Conservation (phyloP, 1,140 invertebrate species). For the Drosophila nebulosa region DNA sequence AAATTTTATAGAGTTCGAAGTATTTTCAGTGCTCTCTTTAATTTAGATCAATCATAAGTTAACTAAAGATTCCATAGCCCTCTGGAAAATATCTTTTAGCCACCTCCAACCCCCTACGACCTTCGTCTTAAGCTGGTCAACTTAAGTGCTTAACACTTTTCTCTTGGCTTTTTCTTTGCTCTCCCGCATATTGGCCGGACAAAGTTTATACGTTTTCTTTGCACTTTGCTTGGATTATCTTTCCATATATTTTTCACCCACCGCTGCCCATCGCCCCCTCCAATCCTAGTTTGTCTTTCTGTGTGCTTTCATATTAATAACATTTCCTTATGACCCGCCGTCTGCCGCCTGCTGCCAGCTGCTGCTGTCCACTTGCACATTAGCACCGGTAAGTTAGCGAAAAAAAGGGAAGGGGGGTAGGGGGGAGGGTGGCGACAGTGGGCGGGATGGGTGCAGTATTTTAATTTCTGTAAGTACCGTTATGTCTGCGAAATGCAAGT, state of each 20-base stretch:
- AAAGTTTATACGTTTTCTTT: constrained; percentile 1
- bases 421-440: neutral
- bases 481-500: neutral
- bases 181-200: neutral
- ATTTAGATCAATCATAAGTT: neutral
- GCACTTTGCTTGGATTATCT: constrained; percentile 21
- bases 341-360: neutral
- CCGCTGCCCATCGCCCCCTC: too few relatives aligned
- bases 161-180: neutral
- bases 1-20: too few relatives aligned
- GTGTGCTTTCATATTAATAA: constrained; percentile 29
- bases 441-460: constrained; percentile 8
- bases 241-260: neutral
- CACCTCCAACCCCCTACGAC: too few relatives aligned
- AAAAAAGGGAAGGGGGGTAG: neutral
- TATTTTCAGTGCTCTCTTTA: too few relatives aligned
- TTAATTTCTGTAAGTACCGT: constrained; percentile 60
- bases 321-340: constrained; percentile 8
- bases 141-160: constrained; percentile 1
- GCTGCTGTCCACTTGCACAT: constrained; percentile 31
- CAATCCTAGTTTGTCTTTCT: neutral
- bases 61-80: neutral
- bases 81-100: too few relatives aligned
- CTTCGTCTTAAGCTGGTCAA: neutral
- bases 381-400: constrained; percentile 13